Base-by-base conservation (phyloP, 1,140 invertebrate genomes). In the Bilobella aurantiaca region DNA sequence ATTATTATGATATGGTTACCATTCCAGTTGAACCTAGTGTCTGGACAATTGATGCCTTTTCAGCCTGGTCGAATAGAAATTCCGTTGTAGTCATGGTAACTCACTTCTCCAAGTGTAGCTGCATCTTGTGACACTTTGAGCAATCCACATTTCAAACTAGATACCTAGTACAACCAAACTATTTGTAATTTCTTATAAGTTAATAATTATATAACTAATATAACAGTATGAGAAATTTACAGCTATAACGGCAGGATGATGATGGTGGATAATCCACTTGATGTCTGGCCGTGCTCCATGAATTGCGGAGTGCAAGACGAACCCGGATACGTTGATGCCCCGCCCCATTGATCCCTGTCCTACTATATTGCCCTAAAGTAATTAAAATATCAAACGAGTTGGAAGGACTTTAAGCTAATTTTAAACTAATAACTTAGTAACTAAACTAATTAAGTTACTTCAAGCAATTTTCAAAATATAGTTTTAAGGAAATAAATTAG, bases 221-320 rank as follows among this genome's bases (percentile, higher is more conserved):
- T 3, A 42, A n/a, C n/a, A n/a, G n/a, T 42, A n/a, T 12, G n/a
- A 42, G 37, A 12, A 42, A 42, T 42, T 82, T 76, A 90, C 88
- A 58, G 96, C 94, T 64, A 95, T 87, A 63, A 93, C 92, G 58
- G 89, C 83, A 58, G 92, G 87, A 73, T 88, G 90, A 74, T 94
- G 92, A 68, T 98, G 84, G 80, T 98, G 95, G 73, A 99, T 86
- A 76, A 98, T 89, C 78, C 93, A 96, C 74, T 90, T 90, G 68
- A 98, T 86, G 78, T 99, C 97, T 2, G 96, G 96, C 60, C 97
- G 85, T 3, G 93, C 90, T 49, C 91, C 88, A 80, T 99, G 96
- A 75, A 99, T 92, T 58, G 93, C 91, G 49, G 96, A 93, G 77
- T 99, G 96, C 59, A 99, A 81, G 42, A 88, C 86, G 80, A 96